Evolutionary conservation across 1,140 invertebrate genomes (phyloP).

Genomic region (Zaprionus taronus): DNA sequence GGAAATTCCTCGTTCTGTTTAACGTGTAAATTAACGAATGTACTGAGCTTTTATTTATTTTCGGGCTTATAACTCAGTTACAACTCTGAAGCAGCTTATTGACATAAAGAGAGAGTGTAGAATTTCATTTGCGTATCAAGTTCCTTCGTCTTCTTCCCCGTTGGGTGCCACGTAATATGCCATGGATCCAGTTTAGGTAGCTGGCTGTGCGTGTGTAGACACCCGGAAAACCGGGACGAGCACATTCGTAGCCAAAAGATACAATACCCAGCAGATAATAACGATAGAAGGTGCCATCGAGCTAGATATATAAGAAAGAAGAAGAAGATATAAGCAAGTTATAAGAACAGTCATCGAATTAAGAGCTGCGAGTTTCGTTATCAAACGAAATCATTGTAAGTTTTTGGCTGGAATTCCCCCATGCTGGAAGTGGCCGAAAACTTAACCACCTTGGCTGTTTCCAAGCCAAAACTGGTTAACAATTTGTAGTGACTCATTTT

Average conservation of each 20-base stretch:
- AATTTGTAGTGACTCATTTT: conserved; percentile 36
- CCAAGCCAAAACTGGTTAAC: conserved; percentile 50
- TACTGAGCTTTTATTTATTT: background rate
- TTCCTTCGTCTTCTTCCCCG: conserved; percentile 21
- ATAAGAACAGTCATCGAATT: background rate
- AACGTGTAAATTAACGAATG: background rate
- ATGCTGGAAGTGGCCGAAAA: conserved; percentile 12
- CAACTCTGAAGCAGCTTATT: too few relatives aligned
- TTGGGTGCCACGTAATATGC: conserved; percentile 31
- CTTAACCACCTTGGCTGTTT: conserved; percentile 54
- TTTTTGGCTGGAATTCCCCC: conserved; percentile 20
- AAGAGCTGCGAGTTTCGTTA: background rate
- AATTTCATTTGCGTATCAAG: background rate
- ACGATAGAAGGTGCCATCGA: conserved; percentile 55
- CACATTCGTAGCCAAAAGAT: conserved; percentile 90
- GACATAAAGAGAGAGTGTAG: background rate
- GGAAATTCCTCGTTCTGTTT: background rate
- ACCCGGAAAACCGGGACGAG: conserved; percentile 88
- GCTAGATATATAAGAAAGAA: conserved; percentile 9
- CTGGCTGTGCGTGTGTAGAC: conserved; percentile 88
- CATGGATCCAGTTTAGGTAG: conserved; percentile 81
- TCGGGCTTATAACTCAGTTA: background rate
- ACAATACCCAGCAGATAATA: conserved; percentile 87
- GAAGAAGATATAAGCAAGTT: too few relatives aligned
- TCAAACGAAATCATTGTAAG: conserved; percentile 32